These are phyloP conservation scores for Microchirus variegatus DNA, from an alignment of 2,797 vertebrate species.

Conservation along the genomic window DNA sequence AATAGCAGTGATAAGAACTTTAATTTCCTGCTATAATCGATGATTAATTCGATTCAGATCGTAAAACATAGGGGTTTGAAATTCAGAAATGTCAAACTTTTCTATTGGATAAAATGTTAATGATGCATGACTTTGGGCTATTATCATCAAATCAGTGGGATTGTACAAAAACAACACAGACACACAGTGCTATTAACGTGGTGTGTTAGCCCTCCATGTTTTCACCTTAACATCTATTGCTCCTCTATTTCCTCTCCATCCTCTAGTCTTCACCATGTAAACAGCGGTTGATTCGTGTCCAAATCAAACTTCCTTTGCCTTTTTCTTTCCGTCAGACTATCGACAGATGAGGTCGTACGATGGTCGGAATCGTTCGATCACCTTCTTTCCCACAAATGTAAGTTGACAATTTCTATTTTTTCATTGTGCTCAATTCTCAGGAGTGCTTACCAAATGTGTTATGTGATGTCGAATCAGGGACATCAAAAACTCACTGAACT, in stretches of 20 bases:
- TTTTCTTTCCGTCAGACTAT: slow-evolving; percentile 79
- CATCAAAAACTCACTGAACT: slow-evolving; percentile 23
- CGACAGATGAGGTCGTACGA: slow-evolving; percentile 91
- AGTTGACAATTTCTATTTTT: slow-evolving; percentile 64
- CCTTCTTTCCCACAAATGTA: slow-evolving; percentile 94
- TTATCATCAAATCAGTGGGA: neutral
- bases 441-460: slow-evolving; percentile 18
- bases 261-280: neutral
- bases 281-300: slow-evolving; percentile 11
- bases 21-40: too few species aligned
- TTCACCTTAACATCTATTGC: slow-evolving; percentile 1
- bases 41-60: too few species aligned
- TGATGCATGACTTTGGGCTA: neutral
- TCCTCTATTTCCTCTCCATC: neutral
- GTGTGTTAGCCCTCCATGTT: neutral
- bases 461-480: slow-evolving; percentile 16
- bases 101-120: too few species aligned
- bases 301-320: slow-evolving; percentile 16
- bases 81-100: too few species aligned
- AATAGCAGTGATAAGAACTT: too few species aligned
- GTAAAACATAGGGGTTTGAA: too few species aligned
- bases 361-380: slow-evolving; percentile 95
- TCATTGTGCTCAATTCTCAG: too few species aligned
- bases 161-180: neutral
- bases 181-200: neutral